Evolutionary conservation across 2,797 vertebrate genomes (phyloP), one percentile per base, ranked within the genome.

Genomic region (Mionectes olivaceus): DNA sequence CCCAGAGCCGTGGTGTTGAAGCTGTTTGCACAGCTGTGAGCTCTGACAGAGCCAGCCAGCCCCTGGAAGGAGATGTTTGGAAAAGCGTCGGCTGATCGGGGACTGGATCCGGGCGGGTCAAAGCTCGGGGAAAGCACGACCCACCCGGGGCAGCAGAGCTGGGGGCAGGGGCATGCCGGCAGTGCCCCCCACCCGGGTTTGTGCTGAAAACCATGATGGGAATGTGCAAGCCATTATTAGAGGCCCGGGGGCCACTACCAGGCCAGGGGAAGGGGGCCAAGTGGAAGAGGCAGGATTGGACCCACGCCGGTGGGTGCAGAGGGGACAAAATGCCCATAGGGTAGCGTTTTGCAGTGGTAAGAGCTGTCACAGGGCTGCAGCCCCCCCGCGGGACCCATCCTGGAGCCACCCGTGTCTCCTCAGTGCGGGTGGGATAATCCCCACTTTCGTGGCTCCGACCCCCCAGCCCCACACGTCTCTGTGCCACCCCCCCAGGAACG

Each of bases 11-110:
- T 4, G 1, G 5, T 19, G 83, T 21, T 6, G 11, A 46, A 92
- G 82, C 56, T 93, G 89, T 93, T 94, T 78, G 92, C 87, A 94
- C 91, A 94, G 87, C 95, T 94, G 93, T 15, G 47, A 3, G 4
- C 59, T 10, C 83, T 16, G 37, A 9, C 6, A 4, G 22, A 52
- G 64, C 7, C 18, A 43, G 82, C 56, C 79, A 61, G 67, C 46
- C 9, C 19, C 0, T 1, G 88, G 70, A 84, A 80, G 32, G 55
- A 5, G 8, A 9, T 9, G 88, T 37, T 39, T 83, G 87, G 70
- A 32, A 86, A 74, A 93, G 89, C 77, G 16, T 30, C 8, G 0
- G 55, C 53, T 52, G 13, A 76, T 33, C 10, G 12, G 11, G 50
- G 71, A 33, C 63, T n/a, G 71, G 46, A 67, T 83, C 57, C 1